phyloP scores from a whole-genome alignment of 2,113 vertebrate genomes.

The Argyrosomus japonicus region DNA sequence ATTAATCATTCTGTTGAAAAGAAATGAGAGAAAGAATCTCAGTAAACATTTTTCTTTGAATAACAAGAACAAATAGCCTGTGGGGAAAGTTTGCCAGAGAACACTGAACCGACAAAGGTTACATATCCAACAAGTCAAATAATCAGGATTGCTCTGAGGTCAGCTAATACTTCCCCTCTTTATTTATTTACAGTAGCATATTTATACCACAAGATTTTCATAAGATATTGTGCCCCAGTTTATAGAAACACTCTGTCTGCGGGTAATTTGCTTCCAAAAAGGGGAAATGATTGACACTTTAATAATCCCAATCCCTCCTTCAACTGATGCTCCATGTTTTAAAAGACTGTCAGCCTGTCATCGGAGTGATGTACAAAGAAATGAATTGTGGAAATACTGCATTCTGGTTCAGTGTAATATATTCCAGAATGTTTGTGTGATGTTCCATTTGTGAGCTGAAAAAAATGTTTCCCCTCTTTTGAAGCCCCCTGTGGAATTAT shows the following conservation, averaged over 20 bases:
- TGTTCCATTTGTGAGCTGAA: slow-evolving; percentile 49
- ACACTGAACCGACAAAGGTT: slow-evolving; percentile 24
- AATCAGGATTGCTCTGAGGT: background rate
- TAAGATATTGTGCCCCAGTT: slow-evolving; percentile 3
- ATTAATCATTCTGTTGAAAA: slow-evolving; percentile 43
- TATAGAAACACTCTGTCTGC: slow-evolving; percentile 1
- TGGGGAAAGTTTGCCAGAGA: background rate
- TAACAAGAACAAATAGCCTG: slow-evolving; percentile 22
- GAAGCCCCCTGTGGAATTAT: slow-evolving; percentile 60
- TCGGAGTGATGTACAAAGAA: slow-evolving; percentile 22
- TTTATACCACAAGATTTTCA: background rate
- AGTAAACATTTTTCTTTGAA: slow-evolving; percentile 50
- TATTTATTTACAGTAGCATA: slow-evolving; percentile 15
- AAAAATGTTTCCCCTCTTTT: slow-evolving; percentile 56
- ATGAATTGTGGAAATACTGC: slow-evolving; percentile 43
- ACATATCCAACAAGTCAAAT: slow-evolving; percentile 28
- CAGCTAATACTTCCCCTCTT: background rate
- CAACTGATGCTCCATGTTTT: slow-evolving; percentile 1
- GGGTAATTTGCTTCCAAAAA: slow-evolving; percentile 2
- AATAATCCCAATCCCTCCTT: slow-evolving; percentile 24
- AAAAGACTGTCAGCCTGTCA: slow-evolving; percentile 29
- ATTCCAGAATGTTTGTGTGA: slow-evolving; percentile 66
- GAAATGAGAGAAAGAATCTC: background rate
- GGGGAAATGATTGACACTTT: slow-evolving; percentile 18
- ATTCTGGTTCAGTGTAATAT: slow-evolving; percentile 52